A percentile compares a stretch with the other conserved stretches of the same genome.
Conservation (phyloP, 2,113 vertebrate genomes). For the Arvicanthis niloticus region DNA sequence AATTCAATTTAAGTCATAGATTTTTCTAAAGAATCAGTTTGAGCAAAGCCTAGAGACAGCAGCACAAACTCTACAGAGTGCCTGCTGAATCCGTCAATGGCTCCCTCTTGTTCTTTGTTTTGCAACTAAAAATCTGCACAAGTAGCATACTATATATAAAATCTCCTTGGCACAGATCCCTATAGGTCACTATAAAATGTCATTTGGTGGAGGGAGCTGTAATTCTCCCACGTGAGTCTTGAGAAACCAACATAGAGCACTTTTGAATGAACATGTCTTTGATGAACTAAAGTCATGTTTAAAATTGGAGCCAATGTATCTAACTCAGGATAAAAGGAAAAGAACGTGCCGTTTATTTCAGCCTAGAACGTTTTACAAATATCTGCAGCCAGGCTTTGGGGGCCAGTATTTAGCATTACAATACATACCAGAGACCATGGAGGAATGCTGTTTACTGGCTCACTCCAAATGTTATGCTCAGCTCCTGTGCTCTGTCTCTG, state of each 20-base stretch:
- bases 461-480: too few species aligned
- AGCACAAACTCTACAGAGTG: not conserved
- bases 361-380: not conserved
- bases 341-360: not conserved
- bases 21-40: not conserved
- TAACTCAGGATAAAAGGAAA: not conserved
- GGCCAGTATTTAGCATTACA: too few species aligned
- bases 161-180: not conserved
- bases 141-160: not conserved
- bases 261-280: conserved; percentile 1
- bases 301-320: not conserved
- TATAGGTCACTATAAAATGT: not conserved
- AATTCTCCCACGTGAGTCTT: not conserved
- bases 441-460: not conserved
- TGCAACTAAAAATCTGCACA: not conserved
- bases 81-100: not conserved
- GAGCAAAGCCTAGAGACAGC: not conserved
- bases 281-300: not conserved
- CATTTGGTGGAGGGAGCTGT: not conserved
- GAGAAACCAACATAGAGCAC: not conserved
- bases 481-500: too few species aligned
- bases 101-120: not conserved
- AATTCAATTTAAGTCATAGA: not conserved
- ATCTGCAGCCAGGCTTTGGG: not conserved
- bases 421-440: too few species aligned